A percentile compares a stretch with the other conserved stretches of the same genome.
These are phyloP conservation scores for Standfussiana lucernea DNA, from an alignment of 2,888 invertebrate genomes.

Conservation along the genomic window DNA sequence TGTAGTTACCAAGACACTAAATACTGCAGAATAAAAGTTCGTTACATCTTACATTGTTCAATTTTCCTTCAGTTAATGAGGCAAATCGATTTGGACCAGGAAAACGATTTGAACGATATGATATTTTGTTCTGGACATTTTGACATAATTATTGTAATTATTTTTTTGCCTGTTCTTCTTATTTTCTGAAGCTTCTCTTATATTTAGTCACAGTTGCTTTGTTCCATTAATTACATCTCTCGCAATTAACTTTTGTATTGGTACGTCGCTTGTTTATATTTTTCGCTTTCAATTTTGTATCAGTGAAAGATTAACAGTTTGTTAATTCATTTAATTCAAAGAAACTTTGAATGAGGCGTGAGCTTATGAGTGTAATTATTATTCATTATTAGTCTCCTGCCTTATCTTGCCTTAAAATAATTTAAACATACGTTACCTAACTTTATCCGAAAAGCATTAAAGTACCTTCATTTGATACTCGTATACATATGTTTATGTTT, in stretches of 20 bases:
- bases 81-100: conserved; percentile 44
- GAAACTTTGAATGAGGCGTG: neutral
- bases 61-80: conserved; percentile 8
- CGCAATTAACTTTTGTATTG: no score
- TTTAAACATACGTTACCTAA: no score
- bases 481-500: no score
- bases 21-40: neutral
- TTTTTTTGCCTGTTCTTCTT: conserved; percentile 20
- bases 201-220: conserved; percentile 2
- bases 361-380: no score
- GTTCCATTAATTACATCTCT: neutral
- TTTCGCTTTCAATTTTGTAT: neutral
- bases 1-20: neutral
- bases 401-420: no score
- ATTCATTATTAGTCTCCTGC: no score
- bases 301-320: neutral
- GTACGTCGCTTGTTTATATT: no score
- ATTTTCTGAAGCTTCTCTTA: neutral
- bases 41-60: neutral
- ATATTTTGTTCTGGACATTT: conserved; percentile 45
- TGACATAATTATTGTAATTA: conserved; percentile 55
- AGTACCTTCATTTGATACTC: no score
- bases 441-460: no score
- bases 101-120: conserved; percentile 34
- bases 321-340: neutral